These are phyloP conservation scores for Neocrepidodera transversa DNA, from an alignment of 2,888 invertebrate genomes.

Conservation along the genomic window DNA sequence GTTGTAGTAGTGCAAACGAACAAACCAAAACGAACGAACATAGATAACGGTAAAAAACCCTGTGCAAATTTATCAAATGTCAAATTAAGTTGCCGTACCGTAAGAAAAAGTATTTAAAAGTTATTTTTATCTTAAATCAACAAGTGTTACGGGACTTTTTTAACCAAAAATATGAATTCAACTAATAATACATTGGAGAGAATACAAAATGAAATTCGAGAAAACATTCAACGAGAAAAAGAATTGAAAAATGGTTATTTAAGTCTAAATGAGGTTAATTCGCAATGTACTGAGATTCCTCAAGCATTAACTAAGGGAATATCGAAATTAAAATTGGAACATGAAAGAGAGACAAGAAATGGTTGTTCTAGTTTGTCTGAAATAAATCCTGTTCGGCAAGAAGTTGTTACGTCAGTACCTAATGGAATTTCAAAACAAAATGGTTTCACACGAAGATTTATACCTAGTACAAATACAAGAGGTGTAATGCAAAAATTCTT, in stretches of 20 bases:
- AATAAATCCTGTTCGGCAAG: neutral
- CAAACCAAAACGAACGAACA: no score
- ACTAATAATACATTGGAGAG: constrained; percentile 69
- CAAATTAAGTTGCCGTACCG: no score
- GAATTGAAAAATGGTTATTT: constrained; percentile 71
- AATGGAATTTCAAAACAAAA: constrained; percentile 51
- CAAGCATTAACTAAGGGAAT: constrained; percentile 27
- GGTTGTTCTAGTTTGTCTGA: neutral
- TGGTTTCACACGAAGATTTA: constrained; percentile 67
- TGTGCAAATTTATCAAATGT: no score
- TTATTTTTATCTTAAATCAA: no score
- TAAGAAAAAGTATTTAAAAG: no score
- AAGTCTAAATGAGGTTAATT: constrained; percentile 30
- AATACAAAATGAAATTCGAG: constrained; percentile 89
- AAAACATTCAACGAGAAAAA: constrained; percentile 83
- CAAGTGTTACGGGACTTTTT: neutral
- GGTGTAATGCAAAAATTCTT: constrained; percentile 88
- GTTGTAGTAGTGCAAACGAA: no score
- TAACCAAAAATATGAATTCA: constrained; percentile 20
- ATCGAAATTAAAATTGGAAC: constrained; percentile 24
- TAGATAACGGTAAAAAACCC: no score
- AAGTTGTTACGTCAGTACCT: neutral
- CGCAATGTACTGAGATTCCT: constrained; percentile 17
- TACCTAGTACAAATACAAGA: constrained; percentile 64
- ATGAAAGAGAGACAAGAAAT: neutral